Evolutionary conservation across 2,797 vertebrate genomes (phyloP).

Genomic region (Macropodus opercularis): DNA sequence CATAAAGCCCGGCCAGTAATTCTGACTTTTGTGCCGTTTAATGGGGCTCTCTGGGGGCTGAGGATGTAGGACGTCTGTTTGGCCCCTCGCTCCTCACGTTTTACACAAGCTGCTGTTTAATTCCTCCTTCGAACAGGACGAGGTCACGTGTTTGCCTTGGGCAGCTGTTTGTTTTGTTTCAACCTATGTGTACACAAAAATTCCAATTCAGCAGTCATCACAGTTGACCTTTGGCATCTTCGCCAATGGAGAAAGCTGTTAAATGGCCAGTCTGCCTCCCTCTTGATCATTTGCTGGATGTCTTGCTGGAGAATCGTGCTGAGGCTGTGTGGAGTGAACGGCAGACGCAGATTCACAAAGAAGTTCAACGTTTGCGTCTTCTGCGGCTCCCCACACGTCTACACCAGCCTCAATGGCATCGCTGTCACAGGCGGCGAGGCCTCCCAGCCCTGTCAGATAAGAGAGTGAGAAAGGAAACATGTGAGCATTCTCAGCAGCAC

Average conservation of each 20-base stretch:
- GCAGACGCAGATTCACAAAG: slow-evolving; percentile 35
- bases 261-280: slow-evolving; percentile 21
- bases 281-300: slow-evolving; percentile 58
- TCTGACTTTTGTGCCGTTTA: slow-evolving; percentile 75
- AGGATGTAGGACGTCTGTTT: slow-evolving; percentile 62
- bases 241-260: slow-evolving; percentile 21
- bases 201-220: slow-evolving; percentile 10
- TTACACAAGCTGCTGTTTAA: slow-evolving; percentile 37
- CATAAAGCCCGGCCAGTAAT: slow-evolving; percentile 83
- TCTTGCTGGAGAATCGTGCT: slow-evolving; percentile 28
- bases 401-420: slow-evolving; percentile 11
- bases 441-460: slow-evolving; percentile 63
- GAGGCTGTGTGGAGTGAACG: slow-evolving; percentile 45
- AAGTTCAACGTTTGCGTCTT: slow-evolving; percentile 11
- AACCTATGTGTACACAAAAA: background rate
- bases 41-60: slow-evolving; percentile 63
- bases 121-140: slow-evolving; percentile 14
- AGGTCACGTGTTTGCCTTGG: slow-evolving; percentile 82
- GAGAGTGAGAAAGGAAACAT: slow-evolving; percentile 76
- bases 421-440: slow-evolving; percentile 28
- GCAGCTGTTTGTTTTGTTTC: slow-evolving; percentile 48
- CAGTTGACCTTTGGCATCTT: slow-evolving; percentile 31
- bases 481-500: slow-evolving; percentile 61
- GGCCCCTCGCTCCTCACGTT: slow-evolving; percentile 69
- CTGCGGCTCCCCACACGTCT: slow-evolving; percentile 9